Evolutionary conservation across 2,888 invertebrate genomes (phyloP).

Genomic region (Ctena decussata): DNA sequence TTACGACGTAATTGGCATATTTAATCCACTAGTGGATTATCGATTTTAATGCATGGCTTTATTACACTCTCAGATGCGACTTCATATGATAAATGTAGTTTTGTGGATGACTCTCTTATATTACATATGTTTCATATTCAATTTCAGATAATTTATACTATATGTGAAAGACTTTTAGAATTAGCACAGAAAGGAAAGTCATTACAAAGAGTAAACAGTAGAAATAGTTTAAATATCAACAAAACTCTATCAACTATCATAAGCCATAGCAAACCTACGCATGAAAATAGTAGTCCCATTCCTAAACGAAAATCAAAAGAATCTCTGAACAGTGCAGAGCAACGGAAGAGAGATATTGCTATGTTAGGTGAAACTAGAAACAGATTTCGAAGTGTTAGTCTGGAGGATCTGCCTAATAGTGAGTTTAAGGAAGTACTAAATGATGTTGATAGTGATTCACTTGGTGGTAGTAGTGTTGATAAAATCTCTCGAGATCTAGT

Average conservation of each 20-base stretch:
- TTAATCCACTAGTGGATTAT: too few relatives aligned
- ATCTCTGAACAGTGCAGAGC: not conserved
- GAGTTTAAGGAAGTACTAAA: constrained; percentile 62
- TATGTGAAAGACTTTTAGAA: constrained; percentile 93
- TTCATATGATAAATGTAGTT: too few relatives aligned
- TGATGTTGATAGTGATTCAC: constrained; percentile 46
- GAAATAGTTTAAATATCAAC: constrained; percentile 26
- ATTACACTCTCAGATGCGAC: too few relatives aligned
- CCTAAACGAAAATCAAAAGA: constrained; percentile 3
- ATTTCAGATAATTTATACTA: constrained; percentile 91
- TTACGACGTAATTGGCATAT: too few relatives aligned
- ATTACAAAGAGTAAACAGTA: constrained; percentile 17
- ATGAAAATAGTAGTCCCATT: not conserved
- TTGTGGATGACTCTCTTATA: too few relatives aligned
- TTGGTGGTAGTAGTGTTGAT: constrained; percentile 29
- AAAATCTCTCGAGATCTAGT: not conserved
- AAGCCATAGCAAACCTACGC: not conserved
- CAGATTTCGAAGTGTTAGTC: constrained; percentile 59
- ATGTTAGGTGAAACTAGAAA: constrained; percentile 21
- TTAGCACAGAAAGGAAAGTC: constrained; percentile 86
- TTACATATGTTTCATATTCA: constrained; percentile 9
- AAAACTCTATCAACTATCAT: constrained; percentile 38
- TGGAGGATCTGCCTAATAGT: constrained; percentile 71
- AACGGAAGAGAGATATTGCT: not conserved
- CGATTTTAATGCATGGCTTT: too few relatives aligned